Percentiles rank a stretch among this genome's conserved stretches.
These are phyloP conservation scores for Agonopterix heracliana DNA, from an alignment of 2,888 invertebrate species.

Conservation along the genomic window DNA sequence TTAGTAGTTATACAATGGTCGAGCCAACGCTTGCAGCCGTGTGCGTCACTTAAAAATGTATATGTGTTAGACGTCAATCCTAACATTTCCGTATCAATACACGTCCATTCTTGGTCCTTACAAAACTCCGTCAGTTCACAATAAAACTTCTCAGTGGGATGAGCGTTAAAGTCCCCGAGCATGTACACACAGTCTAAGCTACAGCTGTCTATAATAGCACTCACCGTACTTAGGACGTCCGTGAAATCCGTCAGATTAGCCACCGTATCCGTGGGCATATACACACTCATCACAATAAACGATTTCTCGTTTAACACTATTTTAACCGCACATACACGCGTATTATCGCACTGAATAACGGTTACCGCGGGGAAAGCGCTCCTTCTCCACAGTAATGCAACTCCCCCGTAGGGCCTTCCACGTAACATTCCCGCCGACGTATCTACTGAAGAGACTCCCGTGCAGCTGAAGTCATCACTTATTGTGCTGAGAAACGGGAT, in stretches of 20 bases:
- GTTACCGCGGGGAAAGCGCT: background rate
- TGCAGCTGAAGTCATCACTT: background rate
- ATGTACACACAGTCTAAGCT: background rate
- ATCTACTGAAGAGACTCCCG: constrained; percentile 9
- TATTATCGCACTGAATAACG: background rate
- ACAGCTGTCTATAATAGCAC: background rate
- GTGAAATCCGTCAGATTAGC: constrained; percentile 2
- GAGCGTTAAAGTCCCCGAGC: too few relatives aligned
- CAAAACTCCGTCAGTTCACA: too few relatives aligned
- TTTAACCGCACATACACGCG: background rate
- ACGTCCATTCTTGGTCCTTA: too few relatives aligned
- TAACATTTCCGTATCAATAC: too few relatives aligned
- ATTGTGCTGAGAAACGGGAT: constrained; percentile 2
- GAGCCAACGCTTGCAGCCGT: too few relatives aligned
- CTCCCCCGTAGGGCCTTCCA: constrained; percentile 10
- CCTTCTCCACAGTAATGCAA: constrained; percentile 12
- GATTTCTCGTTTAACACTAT: background rate
- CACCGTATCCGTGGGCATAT: constrained; percentile 2
- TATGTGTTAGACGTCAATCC: too few relatives aligned
- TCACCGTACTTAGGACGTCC: constrained; percentile 1
- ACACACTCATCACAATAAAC: background rate
- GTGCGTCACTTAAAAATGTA: too few relatives aligned
- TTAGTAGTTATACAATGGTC: too few relatives aligned
- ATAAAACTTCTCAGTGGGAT: too few relatives aligned
- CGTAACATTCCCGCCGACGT: constrained; percentile 6